A percentile compares a stretch with the other conserved stretches of the same genome.
phyloP scores from a whole-genome alignment of 1,140 invertebrate species.

The Armadillidium nasatum region DNA sequence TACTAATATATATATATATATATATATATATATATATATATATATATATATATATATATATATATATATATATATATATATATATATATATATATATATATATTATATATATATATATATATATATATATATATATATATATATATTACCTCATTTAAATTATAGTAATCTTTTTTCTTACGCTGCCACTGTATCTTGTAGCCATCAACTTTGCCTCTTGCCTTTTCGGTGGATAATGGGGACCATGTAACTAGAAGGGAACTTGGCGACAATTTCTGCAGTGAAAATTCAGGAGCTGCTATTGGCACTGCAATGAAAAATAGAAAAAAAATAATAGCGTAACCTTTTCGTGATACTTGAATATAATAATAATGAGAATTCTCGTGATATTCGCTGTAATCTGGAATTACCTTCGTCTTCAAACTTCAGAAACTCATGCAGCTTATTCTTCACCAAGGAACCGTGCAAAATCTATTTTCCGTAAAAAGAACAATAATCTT shows the following conservation, averaged over 20 bases:
- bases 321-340: too few relatives aligned
- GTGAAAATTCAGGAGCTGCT: slow-evolving; percentile 55
- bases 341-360: too few relatives aligned
- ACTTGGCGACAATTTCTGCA: slow-evolving; percentile 55
- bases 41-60: not conserved
- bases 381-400: too few relatives aligned
- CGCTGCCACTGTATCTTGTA: slow-evolving; percentile 62
- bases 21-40: not conserved
- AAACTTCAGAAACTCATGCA: too few relatives aligned
- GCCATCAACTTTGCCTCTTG: slow-evolving; percentile 57
- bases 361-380: too few relatives aligned
- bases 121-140: not conserved
- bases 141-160: slow-evolving; percentile 52
- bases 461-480: too few relatives aligned
- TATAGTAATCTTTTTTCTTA: slow-evolving; percentile 52
- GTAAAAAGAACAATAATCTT: too few relatives aligned
- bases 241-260: slow-evolving; percentile 60
- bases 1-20: not conserved
- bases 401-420: too few relatives aligned
- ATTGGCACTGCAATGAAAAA: slow-evolving; percentile 54
- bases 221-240: slow-evolving; percentile 54
- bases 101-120: slow-evolving; percentile 20
- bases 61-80: slow-evolving; percentile 7
- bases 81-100: slow-evolving; percentile 19
- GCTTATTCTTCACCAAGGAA: too few relatives aligned